A percentile compares a stretch with the other conserved stretches of the same genome.
Evolutionary conservation across 2,113 vertebrate species (phyloP).

Genomic region (Alligator mississippiensis): DNA sequence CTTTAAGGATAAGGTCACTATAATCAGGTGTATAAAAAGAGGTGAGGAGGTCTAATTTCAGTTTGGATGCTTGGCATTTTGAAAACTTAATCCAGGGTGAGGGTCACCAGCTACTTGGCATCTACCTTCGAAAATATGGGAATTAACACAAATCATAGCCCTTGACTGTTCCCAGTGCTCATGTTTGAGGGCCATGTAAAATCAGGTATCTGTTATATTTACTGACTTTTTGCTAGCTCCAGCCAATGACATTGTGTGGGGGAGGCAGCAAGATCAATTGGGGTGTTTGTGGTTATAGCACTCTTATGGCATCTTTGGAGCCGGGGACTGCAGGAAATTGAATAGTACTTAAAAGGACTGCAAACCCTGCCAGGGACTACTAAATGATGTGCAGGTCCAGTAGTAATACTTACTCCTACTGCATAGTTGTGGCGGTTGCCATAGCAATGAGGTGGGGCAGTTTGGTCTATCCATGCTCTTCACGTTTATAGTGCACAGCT

Average conservation of each 20-base stretch:
- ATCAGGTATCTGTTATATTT: fast-evolving
- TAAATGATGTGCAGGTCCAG: neutral
- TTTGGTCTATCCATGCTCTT: conserved; percentile 16
- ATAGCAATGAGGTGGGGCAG: neutral
- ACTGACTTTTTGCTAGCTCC: neutral
- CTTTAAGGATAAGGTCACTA: neutral
- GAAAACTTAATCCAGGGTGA: neutral
- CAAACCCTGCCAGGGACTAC: conserved; percentile 1
- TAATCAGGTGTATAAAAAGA: neutral
- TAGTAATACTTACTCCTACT: neutral
- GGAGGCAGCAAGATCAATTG: neutral
- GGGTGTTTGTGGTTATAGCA: neutral
- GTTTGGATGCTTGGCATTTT: neutral
- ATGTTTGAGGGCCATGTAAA: neutral
- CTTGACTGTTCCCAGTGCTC: neutral
- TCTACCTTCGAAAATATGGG: neutral
- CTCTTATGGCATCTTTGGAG: neutral
- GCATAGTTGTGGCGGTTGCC: fast-evolving
- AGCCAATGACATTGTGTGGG: neutral
- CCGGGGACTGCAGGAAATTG: neutral
- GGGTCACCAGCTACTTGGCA: neutral
- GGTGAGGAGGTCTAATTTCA: neutral
- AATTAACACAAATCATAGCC: neutral
- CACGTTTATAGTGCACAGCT: neutral
- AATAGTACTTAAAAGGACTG: neutral